A percentile compares a stretch with the other conserved stretches of the same genome.
phyloP scores from a whole-genome alignment of 1,140 invertebrate genomes.

The Achatina immaculata region DNA sequence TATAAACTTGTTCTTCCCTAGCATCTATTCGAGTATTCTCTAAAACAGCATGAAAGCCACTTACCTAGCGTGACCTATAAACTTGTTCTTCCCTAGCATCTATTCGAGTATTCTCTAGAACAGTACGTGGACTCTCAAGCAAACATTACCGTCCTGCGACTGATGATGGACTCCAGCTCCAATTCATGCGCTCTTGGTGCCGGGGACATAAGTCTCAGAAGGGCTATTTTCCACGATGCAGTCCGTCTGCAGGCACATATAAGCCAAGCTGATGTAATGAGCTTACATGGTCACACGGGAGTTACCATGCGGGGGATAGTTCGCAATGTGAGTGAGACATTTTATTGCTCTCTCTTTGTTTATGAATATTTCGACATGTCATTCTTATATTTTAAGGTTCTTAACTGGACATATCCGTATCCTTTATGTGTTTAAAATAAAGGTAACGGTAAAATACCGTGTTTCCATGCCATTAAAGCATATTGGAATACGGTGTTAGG shows the following conservation, averaged over 20 bases:
- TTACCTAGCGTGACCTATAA: not conserved
- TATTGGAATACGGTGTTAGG: too few species aligned
- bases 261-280: not conserved
- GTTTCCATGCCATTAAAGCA: too few species aligned
- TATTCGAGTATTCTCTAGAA: conserved; percentile 47
- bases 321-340: conserved; percentile 22
- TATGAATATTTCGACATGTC: not conserved
- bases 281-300: not conserved
- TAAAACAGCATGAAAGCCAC: conserved; percentile 30
- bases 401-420: not conserved
- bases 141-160: conserved; percentile 55
- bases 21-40: conserved; percentile 50
- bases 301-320: conserved; percentile 20
- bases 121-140: conserved; percentile 53
- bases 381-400: not conserved
- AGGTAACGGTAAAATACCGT: not conserved
- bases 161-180: conserved; percentile 56
- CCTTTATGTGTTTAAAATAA: not conserved
- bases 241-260: conserved; percentile 36
- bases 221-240: conserved; percentile 54
- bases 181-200: conserved; percentile 45
- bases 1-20: conserved; percentile 31
- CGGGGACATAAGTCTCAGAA: conserved; percentile 49
- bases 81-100: conserved; percentile 43
- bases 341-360: not conserved